Base-by-base conservation (phyloP, 92 coral and sea anemone genomes). In the Epizoanthus stellaris region DNA sequence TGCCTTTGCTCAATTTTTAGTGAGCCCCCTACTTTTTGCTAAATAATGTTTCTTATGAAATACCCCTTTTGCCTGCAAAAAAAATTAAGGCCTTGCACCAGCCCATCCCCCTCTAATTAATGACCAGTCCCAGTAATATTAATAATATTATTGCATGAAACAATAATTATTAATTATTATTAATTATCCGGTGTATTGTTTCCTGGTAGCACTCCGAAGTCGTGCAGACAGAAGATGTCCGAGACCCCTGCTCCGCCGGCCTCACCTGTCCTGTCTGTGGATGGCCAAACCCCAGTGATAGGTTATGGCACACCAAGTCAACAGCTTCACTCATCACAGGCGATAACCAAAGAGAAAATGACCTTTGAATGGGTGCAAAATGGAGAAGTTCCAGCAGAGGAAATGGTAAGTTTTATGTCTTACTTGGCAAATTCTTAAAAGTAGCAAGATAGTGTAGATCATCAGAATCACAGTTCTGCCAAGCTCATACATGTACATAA, bases 231-330 rank as follows among this genome's bases (percentile, higher is more conserved):
- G n/a, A 91, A 88, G 59, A 73, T 91, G 89, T 90, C 88, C 23
- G 91, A 88, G 57, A 95, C 99, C 17, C 98, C 99, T 5, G 93
- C 92, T 6, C 98, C 98, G 6, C 94, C 87, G 36, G 95, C 96
- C 2, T 96, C 99, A 4, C 99, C 99, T 10, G 97, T 96, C 57
- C 80, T 82, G 6, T 71, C 92, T 16, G 89, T 82, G 47, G 90
- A 85, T 67, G 88, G 75, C 16, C 82, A 77, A 49, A 77, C 82
- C 10, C 82, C 82, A 16, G 80, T 84, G 54, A 25, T 86, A 14
- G 17, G 73, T 20, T 20, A 89, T 38, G 76, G 76, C 52, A 65
- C 79, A 42, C 68, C 56, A 10, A 61, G 68, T 11, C 69, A 42
- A 43, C 52, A 42, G 17, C 11, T 39, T 5, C 58, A n/a, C 20